phyloP scores from a whole-genome alignment of 2,113 vertebrate species.

The Kobus ellipsiprymnus region DNA sequence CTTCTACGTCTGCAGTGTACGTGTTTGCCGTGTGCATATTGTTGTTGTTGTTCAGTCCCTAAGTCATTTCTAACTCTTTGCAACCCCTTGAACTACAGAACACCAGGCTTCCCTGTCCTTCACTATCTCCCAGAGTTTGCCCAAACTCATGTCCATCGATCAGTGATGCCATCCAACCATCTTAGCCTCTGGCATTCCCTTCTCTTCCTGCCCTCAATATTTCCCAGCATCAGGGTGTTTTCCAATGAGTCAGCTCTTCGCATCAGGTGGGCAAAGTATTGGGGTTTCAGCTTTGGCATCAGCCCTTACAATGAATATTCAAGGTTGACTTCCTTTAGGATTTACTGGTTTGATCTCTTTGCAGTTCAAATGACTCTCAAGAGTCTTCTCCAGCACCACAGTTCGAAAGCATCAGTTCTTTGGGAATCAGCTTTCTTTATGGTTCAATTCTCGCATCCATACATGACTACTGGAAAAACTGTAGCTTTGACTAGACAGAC shows the following conservation, averaged over 20 bases:
- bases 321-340: neutral
- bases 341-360: neutral
- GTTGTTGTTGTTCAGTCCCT: neutral
- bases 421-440: neutral
- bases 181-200: neutral
- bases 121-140: neutral
- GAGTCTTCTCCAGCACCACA: neutral
- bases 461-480: neutral
- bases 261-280: neutral
- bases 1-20: neutral
- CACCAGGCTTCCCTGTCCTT: neutral
- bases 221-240: neutral
- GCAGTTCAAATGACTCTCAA: neutral
- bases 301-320: neutral
- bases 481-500: neutral
- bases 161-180: neutral
- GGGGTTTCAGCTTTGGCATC: neutral
- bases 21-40: neutral
- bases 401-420: neutral
- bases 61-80: neutral
- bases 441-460: neutral
- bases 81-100: neutral
- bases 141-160: neutral
- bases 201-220: neutral
- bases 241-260: accelerated